Evolutionary conservation across 2,113 vertebrate species (phyloP).

Genomic region (Muntiacus muntjak): DNA sequence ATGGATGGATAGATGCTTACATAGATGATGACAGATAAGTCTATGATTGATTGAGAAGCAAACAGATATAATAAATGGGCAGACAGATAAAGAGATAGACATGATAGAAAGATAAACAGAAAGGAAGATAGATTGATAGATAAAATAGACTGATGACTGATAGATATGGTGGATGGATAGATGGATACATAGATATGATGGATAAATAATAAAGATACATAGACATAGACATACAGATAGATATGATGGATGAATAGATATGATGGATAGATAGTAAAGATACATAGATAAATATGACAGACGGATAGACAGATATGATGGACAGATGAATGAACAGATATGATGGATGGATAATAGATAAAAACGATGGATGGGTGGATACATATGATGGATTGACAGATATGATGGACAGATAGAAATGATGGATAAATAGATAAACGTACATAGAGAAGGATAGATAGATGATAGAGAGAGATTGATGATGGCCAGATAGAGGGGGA

Average conservation of each 20-base stretch:
- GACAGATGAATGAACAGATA: background rate
- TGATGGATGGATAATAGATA: background rate
- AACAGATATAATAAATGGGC: background rate
- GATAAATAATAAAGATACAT: background rate
- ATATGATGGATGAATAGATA: background rate
- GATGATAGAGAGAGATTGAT: background rate
- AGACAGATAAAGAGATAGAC: background rate
- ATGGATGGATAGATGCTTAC: background rate
- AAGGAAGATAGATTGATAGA: background rate
- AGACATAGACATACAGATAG: background rate
- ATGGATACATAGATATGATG: background rate
- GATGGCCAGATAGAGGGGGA: background rate
- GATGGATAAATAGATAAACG: background rate
- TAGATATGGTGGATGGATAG: background rate
- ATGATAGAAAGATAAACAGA: accelerated
- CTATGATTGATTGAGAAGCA: background rate
- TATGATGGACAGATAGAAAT: too few species aligned
- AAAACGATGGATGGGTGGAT: too few species aligned
- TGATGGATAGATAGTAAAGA: too few species aligned
- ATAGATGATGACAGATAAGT: too few species aligned
- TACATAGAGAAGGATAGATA: background rate
- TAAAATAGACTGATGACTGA: background rate
- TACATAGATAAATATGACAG: background rate
- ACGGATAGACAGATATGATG: background rate
- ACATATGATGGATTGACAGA: too few species aligned